These are phyloP conservation scores for Micrastur ruficollis DNA, from an alignment of 2,797 vertebrate genomes.

Conservation along the genomic window DNA sequence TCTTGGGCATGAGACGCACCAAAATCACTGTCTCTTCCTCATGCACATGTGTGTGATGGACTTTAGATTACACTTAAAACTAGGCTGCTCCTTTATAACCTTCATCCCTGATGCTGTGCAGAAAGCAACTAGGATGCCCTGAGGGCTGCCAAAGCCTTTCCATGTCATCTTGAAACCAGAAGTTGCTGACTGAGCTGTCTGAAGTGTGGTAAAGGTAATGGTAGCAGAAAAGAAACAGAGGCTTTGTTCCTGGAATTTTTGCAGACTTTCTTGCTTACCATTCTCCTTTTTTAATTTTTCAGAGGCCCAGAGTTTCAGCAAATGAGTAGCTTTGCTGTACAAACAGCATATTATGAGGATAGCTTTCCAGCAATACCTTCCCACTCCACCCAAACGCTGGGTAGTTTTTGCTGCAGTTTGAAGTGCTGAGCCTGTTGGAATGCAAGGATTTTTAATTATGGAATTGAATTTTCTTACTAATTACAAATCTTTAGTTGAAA, in stretches of 20 bases:
- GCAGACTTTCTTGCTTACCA: background rate
- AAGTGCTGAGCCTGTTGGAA: background rate
- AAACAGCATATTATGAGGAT: slow-evolving; percentile 33
- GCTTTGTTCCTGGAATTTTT: slow-evolving; percentile 32
- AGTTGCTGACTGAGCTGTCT: slow-evolving; percentile 9
- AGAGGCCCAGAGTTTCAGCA: slow-evolving; percentile 42
- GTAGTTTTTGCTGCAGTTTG: background rate
- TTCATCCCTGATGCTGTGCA: background rate
- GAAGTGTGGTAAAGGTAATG: background rate
- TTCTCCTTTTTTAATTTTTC: slow-evolving; percentile 26
- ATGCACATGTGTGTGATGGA: background rate
- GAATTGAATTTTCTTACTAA: slow-evolving; percentile 1
- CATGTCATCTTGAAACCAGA: background rate
- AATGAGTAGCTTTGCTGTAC: slow-evolving; percentile 51
- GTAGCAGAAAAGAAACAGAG: background rate
- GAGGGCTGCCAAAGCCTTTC: background rate
- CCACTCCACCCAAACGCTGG: slow-evolving; percentile 23
- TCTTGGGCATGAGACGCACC: background rate
- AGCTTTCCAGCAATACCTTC: slow-evolving; percentile 28
- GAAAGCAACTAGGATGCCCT: background rate
- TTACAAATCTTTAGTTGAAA: slow-evolving; percentile 18
- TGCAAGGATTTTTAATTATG: slow-evolving; percentile 24
- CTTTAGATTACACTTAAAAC: background rate
- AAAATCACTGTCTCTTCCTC: background rate
- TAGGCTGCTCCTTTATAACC: background rate